Conservation (phyloP, 1,140 invertebrate genomes). For the Lerema accius region DNA sequence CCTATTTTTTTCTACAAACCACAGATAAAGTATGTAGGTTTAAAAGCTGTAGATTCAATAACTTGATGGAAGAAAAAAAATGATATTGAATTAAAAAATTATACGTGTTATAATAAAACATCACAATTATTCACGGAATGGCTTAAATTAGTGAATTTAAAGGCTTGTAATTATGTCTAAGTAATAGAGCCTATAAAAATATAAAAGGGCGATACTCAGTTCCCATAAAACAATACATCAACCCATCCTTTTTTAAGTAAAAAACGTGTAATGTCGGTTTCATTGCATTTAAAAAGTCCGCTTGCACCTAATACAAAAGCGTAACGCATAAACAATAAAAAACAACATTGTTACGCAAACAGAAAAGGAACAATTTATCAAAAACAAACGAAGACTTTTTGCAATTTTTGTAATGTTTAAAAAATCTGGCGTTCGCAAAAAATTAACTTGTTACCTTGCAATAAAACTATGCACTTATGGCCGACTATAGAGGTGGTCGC, state of each 20-base stretch:
- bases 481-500: slow-evolving; percentile 51
- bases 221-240: neutral
- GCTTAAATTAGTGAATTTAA: no score
- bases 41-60: no score
- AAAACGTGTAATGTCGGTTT: slow-evolving; percentile 14
- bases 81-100: no score
- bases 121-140: no score
- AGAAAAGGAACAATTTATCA: slow-evolving; percentile 43
- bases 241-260: slow-evolving; percentile 19
- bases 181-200: neutral
- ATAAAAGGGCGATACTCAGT: neutral
- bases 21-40: no score
- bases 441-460: slow-evolving; percentile 48
- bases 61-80: no score
- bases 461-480: slow-evolving; percentile 48
- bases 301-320: slow-evolving; percentile 34
- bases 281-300: slow-evolving; percentile 22
- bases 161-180: no score
- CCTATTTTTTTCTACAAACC: no score
- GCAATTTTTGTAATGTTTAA: slow-evolving; percentile 59
- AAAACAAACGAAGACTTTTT: slow-evolving; percentile 61
- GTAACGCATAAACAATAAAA: slow-evolving; percentile 16
- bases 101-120: no score
- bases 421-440: slow-evolving; percentile 55
- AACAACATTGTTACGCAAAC: slow-evolving; percentile 58